Conservation (phyloP, 1,140 invertebrate genomes). For the Gonatopus flavifemur region DNA sequence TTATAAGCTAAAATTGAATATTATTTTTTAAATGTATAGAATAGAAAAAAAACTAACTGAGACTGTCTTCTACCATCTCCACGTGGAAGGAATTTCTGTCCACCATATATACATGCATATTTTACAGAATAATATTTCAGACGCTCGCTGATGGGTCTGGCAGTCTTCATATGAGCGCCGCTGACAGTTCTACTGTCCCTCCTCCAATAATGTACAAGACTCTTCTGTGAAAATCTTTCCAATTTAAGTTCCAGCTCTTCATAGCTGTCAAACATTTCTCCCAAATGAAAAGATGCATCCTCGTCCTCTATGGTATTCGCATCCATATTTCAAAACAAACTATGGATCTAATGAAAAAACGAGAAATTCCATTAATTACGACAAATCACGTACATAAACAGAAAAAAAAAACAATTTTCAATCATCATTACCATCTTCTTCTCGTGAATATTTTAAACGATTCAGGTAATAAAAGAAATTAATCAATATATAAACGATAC, state of each 20-base stretch:
- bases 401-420: too few species aligned
- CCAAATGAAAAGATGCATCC: conserved; percentile 46
- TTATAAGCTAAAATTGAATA: not conserved
- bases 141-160: conserved; percentile 49
- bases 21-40: not conserved
- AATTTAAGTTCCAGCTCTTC: conserved; percentile 51
- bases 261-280: conserved; percentile 54
- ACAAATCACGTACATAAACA: too few species aligned
- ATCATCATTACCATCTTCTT: too few species aligned
- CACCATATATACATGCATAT: conserved; percentile 57
- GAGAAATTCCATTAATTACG: too few species aligned
- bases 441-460: too few species aligned
- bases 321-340: too few species aligned
- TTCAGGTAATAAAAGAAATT: too few species aligned
- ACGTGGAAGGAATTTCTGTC: conserved; percentile 52
- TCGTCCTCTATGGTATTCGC: conserved; percentile 25
- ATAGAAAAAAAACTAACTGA: conserved; percentile 36
- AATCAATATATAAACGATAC: too few species aligned
- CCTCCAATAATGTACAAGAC: conserved; percentile 55
- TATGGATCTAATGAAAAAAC: too few species aligned
- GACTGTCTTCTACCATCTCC: conserved; percentile 53
- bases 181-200: conserved; percentile 55
- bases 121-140: conserved; percentile 58
- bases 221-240: conserved; percentile 48
- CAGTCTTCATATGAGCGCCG: conserved; percentile 56